Evolutionary conservation across 2,113 vertebrate species (phyloP).

Genomic region (Atrichornis clamosus): DNA sequence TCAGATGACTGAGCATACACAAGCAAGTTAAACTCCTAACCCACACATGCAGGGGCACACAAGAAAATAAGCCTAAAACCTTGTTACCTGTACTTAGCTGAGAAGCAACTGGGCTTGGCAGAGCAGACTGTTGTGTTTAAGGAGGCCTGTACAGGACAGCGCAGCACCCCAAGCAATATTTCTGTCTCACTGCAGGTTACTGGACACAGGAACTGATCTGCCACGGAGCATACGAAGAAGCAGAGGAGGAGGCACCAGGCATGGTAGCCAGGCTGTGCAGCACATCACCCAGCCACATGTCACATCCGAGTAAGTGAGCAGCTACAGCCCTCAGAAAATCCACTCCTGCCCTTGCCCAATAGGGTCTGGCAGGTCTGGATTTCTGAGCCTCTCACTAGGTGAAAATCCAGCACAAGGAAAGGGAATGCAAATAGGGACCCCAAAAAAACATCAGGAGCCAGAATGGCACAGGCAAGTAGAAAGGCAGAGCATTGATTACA

Average conservation of each 20-base stretch:
- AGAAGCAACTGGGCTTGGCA: background rate
- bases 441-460: background rate
- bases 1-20: background rate
- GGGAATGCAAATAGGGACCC: background rate
- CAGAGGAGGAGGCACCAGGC: background rate
- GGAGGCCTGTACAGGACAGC: background rate
- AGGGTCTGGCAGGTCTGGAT: background rate
- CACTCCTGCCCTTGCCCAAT: background rate
- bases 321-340: background rate
- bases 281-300: background rate
- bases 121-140: background rate
- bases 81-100: background rate
- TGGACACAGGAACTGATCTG: background rate
- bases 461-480: rapidly evolving
- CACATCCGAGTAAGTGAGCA: background rate
- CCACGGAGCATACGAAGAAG: background rate
- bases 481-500: background rate
- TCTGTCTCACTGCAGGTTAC: background rate
- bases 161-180: background rate
- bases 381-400: background rate
- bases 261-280: background rate
- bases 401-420: background rate
- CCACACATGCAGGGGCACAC: background rate
- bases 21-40: background rate
- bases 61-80: background rate